These are phyloP conservation scores for Meiosimyza decipiens DNA, from an alignment of 2,888 invertebrate species.

Conservation along the genomic window DNA sequence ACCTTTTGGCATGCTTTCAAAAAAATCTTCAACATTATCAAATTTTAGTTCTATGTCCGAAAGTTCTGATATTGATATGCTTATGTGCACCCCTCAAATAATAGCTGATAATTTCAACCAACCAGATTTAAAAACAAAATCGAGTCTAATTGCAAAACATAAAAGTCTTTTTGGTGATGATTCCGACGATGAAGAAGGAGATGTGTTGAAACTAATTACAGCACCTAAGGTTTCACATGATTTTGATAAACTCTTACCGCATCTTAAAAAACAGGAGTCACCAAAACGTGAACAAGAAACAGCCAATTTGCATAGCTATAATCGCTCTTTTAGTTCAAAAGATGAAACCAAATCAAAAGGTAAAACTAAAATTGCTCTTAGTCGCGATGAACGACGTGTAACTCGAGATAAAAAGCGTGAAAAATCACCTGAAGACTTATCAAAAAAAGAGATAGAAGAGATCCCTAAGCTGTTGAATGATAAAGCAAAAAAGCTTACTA, in stretches of 20 bases:
- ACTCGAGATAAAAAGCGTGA: constrained; percentile 34
- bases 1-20: background rate
- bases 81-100: constrained; percentile 47
- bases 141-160: constrained; percentile 36
- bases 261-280: constrained; percentile 36
- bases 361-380: background rate
- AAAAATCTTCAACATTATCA: constrained; percentile 22
- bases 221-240: constrained; percentile 42
- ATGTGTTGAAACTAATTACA: constrained; percentile 41
- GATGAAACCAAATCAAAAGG: constrained; percentile 14
- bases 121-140: constrained; percentile 25
- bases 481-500: background rate
- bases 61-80: constrained; percentile 41
- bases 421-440: background rate
- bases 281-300: constrained; percentile 17
- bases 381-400: constrained; percentile 40
- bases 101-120: constrained; percentile 41
- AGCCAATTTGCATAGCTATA: background rate
- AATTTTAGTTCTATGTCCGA: constrained; percentile 19
- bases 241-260: constrained; percentile 45
- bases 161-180: constrained; percentile 42
- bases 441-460: constrained; percentile 9
- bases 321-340: constrained; percentile 32
- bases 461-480: background rate
- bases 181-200: constrained; percentile 40